phyloP scores from a whole-genome alignment of 2,113 vertebrate genomes.

The Gnathonemus echidnorhynchus region DNA sequence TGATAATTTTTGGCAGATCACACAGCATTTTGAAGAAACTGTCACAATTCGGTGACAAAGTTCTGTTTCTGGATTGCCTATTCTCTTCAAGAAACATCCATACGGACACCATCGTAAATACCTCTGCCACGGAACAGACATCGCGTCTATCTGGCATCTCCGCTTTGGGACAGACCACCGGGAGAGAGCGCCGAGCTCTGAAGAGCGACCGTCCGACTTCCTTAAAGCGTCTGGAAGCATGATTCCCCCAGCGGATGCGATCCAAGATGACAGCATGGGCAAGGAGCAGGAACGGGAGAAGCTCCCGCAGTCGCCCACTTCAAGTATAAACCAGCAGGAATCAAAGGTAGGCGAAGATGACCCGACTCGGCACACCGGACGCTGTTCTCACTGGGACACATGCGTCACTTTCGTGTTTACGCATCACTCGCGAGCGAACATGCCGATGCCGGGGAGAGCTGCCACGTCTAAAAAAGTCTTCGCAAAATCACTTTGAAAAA shows the following conservation, averaged over 20 bases:
- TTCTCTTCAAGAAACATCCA: neutral
- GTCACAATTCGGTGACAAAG: neutral
- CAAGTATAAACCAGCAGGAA: conserved; percentile 53
- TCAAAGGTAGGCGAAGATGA: conserved; percentile 54
- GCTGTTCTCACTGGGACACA: neutral
- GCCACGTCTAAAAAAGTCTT: neutral
- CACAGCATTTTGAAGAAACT: neutral
- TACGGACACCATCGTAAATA: neutral
- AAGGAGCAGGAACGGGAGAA: conserved; percentile 54
- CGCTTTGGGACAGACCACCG: neutral
- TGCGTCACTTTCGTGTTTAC: neutral
- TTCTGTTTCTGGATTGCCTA: neutral
- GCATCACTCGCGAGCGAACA: neutral
- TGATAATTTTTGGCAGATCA: neutral
- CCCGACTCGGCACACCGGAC: neutral
- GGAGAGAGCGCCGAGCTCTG: neutral
- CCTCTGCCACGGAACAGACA: neutral
- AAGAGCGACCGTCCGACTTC: neutral
- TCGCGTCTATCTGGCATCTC: neutral
- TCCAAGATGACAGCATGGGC: conserved; percentile 54
- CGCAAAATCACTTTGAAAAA: neutral
- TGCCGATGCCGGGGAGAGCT: neutral
- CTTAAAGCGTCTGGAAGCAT: conserved; percentile 37
- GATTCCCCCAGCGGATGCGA: conserved; percentile 58
- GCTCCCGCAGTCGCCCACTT: conserved; percentile 53